Evolutionary conservation across 2,113 vertebrate species (phyloP).

Genomic region (Columba livia): DNA sequence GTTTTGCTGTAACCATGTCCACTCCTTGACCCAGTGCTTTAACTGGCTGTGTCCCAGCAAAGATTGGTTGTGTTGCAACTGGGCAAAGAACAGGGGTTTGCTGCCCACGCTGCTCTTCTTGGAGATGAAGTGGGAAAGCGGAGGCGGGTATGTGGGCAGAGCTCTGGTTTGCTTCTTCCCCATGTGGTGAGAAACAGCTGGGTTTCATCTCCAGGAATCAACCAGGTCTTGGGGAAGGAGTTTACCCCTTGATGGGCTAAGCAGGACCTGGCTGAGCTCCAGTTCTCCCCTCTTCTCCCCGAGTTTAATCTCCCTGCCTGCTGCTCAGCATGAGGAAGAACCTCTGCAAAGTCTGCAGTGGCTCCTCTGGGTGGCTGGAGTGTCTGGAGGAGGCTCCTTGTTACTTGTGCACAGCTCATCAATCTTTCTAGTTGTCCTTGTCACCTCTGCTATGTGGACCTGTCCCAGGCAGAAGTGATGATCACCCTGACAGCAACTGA

Average conservation of each 20-base stretch:
- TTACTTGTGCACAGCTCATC: background rate
- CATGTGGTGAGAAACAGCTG: background rate
- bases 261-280: background rate
- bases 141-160: background rate
- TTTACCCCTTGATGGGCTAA: background rate
- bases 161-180: background rate
- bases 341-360: background rate
- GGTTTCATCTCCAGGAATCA: background rate
- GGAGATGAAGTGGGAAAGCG: too few relatives aligned
- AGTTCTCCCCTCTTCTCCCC: background rate
- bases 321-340: background rate
- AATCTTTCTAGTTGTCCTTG: background rate
- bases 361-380: background rate
- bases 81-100: background rate
- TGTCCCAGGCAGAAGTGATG: background rate
- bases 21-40: background rate
- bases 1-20: background rate
- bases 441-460: background rate
- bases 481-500: background rate
- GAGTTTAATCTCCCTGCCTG: background rate
- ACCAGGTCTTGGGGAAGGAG: background rate
- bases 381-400: background rate
- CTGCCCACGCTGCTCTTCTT: background rate
- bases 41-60: background rate
- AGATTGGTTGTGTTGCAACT: background rate